Evolutionary conservation across 2,113 vertebrate species (phyloP), one percentile per base, ranked within the genome.

Genomic region (Erpornis zantholeuca): DNA sequence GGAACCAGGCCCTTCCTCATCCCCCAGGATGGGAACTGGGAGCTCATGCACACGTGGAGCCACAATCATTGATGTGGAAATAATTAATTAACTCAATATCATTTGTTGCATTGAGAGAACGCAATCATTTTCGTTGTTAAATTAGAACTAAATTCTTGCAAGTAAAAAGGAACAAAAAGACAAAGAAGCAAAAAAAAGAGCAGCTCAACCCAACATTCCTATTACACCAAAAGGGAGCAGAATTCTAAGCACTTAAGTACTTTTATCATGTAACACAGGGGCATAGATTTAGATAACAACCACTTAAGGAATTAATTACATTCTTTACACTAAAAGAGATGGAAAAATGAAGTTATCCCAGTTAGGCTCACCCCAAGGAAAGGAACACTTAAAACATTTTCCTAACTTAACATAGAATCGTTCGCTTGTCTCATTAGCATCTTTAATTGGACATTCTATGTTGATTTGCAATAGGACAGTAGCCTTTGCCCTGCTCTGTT

Each of bases 21-120:
- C 7, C 35, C 72, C 6, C n/a, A 40, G 19, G 4, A 18, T 0
- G 5, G 45, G 2, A 16, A 5, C 0, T 49, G 29, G 88, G 53
- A 45, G 54, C 11, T 23, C 31, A 28, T 24, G 8, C 53, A 16
- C 66, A 15, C 14, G 1, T 7, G 53, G 53, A 21, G 52, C 52
- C 29, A 27, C 47, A 31, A 12, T 10, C 21, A 61, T 16, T 61
- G 4, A 16, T 36, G 12, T 21, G 29, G n/a, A n/a, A n/a, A n/a
- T n/a, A n/a, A n/a, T n/a, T n/a, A n/a, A n/a, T 44, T 11, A 71
- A 25, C 16, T 28, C 6, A 44, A 7, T 9, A 4, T 6, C 2
- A 61, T 61, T 44, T 9, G 16, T 17, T 44, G 16, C 36, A 6
- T 11, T 44, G 21, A 33, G 10, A 31, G 6, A 63, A 33, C 19